Percentiles rank a stretch among this genome's conserved stretches.
phyloP scores from a whole-genome alignment of 2,888 invertebrate species.

The Aphidoletes aphidimyza region DNA sequence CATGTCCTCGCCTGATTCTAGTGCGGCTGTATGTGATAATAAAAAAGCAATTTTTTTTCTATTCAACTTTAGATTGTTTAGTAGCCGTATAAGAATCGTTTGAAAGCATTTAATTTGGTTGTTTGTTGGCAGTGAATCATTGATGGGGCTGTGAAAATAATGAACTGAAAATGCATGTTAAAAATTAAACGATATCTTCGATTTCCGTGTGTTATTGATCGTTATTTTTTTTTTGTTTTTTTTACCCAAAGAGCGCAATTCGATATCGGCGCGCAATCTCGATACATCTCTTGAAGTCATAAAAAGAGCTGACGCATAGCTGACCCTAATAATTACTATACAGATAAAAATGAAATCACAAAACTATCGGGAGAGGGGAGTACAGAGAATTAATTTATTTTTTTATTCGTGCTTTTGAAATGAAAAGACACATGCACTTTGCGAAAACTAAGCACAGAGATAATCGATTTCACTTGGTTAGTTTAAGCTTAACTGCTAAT shows the following conservation, averaged over 20 bases:
- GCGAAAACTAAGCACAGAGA: not conserved
- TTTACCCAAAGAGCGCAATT: no score
- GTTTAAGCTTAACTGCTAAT: not conserved
- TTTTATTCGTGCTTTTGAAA: no score
- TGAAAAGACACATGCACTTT: not conserved
- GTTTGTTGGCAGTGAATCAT: not conserved
- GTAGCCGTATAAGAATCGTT: no score
- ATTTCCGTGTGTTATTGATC: slow-evolving; percentile 24
- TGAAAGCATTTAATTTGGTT: not conserved
- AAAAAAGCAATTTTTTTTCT: no score
- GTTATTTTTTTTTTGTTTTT: no score
- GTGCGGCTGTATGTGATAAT: no score
- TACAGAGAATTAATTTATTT: no score
- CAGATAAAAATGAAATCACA: not conserved
- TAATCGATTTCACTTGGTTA: not conserved
- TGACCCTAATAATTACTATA: not conserved
- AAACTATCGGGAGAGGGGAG: not conserved
- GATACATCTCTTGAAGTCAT: not conserved
- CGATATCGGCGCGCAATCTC: not conserved
- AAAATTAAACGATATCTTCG: not conserved
- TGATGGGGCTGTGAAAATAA: not conserved
- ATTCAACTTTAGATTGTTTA: no score
- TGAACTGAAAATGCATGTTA: not conserved
- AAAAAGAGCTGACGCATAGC: not conserved
- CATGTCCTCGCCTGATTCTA: no score